phyloP scores from a whole-genome alignment of 1,140 invertebrate genomes.

The Bemisia tabaci region DNA sequence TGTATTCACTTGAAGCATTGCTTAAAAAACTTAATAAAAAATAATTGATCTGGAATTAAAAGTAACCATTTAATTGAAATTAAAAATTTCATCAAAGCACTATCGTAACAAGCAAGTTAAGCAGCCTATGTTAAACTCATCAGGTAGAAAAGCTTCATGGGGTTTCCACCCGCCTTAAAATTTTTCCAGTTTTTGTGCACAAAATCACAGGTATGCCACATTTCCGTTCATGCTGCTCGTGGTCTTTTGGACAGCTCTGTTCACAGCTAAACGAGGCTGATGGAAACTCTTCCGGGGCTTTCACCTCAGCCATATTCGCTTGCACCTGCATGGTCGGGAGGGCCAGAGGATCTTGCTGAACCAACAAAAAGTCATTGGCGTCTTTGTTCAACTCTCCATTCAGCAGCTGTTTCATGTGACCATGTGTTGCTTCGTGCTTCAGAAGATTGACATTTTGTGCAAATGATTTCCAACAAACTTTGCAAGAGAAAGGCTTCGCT shows the following conservation, averaged over 20 bases:
- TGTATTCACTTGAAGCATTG: too few species aligned
- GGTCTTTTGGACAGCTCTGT: not conserved
- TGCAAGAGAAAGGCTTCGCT: slow-evolving; percentile 49
- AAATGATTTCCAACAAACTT: slow-evolving; percentile 34
- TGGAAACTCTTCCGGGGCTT: not conserved
- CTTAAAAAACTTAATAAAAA: too few species aligned
- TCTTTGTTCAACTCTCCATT: not conserved
- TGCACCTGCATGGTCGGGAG: not conserved
- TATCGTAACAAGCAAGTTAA: too few species aligned
- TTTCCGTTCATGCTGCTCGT: not conserved
- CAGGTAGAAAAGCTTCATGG: not conserved
- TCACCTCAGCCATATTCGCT: not conserved
- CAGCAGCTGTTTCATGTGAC: not conserved
- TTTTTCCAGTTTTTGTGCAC: not conserved
- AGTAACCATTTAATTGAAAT: too few species aligned
- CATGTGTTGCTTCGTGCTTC: slow-evolving; percentile 12
- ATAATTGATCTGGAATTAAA: too few species aligned
- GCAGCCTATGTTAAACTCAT: too few species aligned
- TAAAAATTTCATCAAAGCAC: too few species aligned
- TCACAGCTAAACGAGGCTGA: not conserved
- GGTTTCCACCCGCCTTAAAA: not conserved
- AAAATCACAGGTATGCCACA: not conserved
- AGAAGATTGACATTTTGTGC: slow-evolving; percentile 16
- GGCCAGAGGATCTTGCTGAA: not conserved
- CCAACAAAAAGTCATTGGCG: not conserved